A percentile compares a stretch with the other conserved stretches of the same genome.
Conservation (phyloP, 2,888 invertebrate genomes). For the Reticulitermes lucifugus region DNA sequence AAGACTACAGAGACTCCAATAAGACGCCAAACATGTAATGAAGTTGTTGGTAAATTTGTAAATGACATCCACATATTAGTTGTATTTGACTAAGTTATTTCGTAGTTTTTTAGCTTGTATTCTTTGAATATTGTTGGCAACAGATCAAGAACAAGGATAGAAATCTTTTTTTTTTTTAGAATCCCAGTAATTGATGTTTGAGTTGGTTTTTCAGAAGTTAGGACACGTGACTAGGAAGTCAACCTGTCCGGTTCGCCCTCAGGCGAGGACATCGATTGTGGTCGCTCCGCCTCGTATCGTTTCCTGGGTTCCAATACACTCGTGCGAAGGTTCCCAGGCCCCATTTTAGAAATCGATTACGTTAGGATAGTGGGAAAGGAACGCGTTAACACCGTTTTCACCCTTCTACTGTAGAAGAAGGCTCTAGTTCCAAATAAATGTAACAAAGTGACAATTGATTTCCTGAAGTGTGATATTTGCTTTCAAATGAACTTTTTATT, state of each 20-base stretch:
- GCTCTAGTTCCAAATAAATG: background rate
- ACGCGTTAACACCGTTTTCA: background rate
- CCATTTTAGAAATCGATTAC: constrained; percentile 19
- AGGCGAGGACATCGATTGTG: constrained; percentile 12
- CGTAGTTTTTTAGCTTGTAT: too few species aligned
- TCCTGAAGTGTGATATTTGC: background rate
- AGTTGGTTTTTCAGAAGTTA: background rate
- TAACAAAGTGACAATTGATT: constrained; percentile 32
- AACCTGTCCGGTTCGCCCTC: background rate
- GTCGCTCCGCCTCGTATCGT: constrained; percentile 8
- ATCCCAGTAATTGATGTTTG: too few species aligned
- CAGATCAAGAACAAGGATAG: too few species aligned
- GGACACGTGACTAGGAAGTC: background rate
- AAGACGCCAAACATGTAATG: too few species aligned
- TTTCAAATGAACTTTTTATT: background rate
- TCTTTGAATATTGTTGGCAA: too few species aligned
- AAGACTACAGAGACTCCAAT: too few species aligned
- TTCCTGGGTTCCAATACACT: background rate
- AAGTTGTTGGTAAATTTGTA: too few species aligned
- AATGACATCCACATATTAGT: too few species aligned
- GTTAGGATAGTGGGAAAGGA: background rate
- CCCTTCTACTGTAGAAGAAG: background rate
- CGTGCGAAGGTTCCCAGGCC: background rate
- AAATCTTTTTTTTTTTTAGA: too few species aligned
- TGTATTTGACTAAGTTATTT: too few species aligned